Base-by-base conservation (phyloP, 2,888 invertebrate genomes). In the Trachelus troglodyta region DNA sequence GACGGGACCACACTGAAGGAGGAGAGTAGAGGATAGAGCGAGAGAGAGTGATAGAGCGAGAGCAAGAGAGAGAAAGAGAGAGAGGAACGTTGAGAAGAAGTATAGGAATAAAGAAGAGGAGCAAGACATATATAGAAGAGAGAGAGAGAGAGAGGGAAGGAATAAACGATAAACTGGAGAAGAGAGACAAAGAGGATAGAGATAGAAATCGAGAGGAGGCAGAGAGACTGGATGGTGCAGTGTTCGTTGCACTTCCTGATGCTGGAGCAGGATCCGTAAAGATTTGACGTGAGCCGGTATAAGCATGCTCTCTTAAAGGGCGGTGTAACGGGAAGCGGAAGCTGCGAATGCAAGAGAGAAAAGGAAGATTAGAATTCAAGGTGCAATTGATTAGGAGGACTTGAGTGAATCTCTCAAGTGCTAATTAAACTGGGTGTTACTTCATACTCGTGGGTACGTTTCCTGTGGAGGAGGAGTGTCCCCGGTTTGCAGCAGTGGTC, bases 321-420 rank as follows among this genome's bases (percentile, higher is more conserved):
- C 79, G 79, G 80, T 79, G 82, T 81, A 82, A 83, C 82, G 79
- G 83, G 81, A 75, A 81, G 69, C 81, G 80, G 82, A 79, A 80
- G 81, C 80, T 82, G 82, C 81, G 80, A 81, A 83, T 81, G 83
- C 82, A 83, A 84, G 83, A 82, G 84, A 40, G 23, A 40, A 40
- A 1, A 40, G 40, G 6, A 40, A 40, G 6, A 40, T 40, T 40
- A 40, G 40, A 40, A 40, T 23, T 23, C 0, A 40, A 40, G 40
- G 40, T 40, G 23, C 1, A 40, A 6, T 9, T 40, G 23, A 40
- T 40, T 23, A 40, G 40, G 23, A 40, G 40, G 2, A 40, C 40
- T 40, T 1, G 40, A 40, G 40, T 23, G 23, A 23, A 23, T 23
- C 40, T 40, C 40, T 40, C 6, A 23, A 23, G 40, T 40, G 23